Evolutionary conservation across 35 echinoderm and acorn worm species (phyloP), one percentile per base, ranked within the genome.

Genomic region (Acanthaster planci): DNA sequence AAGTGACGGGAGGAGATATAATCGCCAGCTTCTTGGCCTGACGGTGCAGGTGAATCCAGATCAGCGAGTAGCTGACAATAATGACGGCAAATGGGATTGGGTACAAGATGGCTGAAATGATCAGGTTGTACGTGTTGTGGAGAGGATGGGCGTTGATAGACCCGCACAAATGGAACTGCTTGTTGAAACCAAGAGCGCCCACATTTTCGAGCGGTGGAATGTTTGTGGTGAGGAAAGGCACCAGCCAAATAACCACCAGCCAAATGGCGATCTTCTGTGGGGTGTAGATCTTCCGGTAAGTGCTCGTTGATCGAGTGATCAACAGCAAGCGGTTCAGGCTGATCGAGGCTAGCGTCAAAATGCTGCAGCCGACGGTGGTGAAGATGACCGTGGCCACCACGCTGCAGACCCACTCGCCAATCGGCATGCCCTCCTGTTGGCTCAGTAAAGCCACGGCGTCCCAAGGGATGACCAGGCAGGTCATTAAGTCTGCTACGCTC

Each of bases 271-370:
- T 51, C 52, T 60, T 80, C 37, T 53, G 78, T 15, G 7, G 23
- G 37, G 60, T 60, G 47, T 77, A 93, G 32, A 82, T 72, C 59
- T 39, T 26, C 32, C 51, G 40, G 34, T 91, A 80, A 9, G 57
- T 67, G 40, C n/a, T 6, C 5, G 51, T 39, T 21, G 77, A 82
- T n/a, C 83, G 58, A 7, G 88, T 95, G 39, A 95, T 89, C 31
- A 89, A 34, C 7, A 85, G 68, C 78, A 81, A 83, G 36, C 93
- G 78, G 52, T 80, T 95, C 8, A 95, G 21, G 9, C 88, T 88
- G 35, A 95, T 91, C 5, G 76, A 30, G 0, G 40, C 53, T 19
- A 77, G 53, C 29, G 37, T 77, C 23, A 38, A 18, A 1, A 86
- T 32, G 23, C 84, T 86, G 31, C 36, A n/a, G 16, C 38, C 39